These are phyloP conservation scores for Xenotilapia longispinis DNA, from an alignment of 2,113 vertebrate species.

Conservation along the genomic window DNA sequence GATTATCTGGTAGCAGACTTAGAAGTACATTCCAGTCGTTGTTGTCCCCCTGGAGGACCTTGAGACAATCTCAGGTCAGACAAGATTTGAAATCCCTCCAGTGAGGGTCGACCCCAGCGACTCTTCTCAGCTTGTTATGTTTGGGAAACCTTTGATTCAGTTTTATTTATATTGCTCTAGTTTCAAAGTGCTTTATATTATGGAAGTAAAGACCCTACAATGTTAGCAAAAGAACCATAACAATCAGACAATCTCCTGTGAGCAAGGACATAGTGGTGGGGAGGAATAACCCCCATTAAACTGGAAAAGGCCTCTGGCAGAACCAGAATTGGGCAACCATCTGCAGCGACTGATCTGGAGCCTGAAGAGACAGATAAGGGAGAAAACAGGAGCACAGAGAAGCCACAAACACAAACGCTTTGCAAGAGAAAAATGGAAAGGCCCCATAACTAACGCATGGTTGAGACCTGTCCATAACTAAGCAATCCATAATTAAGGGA, in stretches of 20 bases:
- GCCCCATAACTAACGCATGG: background rate
- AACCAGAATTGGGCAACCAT: background rate
- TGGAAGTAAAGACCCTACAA: background rate
- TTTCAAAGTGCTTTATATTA: background rate
- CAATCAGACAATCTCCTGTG: background rate
- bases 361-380: background rate
- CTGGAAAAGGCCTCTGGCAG: background rate
- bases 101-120: background rate
- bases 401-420: background rate
- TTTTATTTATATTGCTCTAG: background rate
- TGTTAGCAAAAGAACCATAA: background rate
- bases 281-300: background rate
- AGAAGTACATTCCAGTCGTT: background rate
- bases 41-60: background rate
- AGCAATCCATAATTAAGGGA: background rate
- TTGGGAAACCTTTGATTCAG: background rate
- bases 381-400: background rate
- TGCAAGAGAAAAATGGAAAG: background rate
- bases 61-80: background rate
- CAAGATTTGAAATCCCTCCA: background rate
- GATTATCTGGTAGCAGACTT: background rate
- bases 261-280: background rate
- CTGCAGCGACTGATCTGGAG: background rate
- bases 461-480: background rate
- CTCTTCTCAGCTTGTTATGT: background rate